Evolutionary conservation across 2,797 vertebrate species (phyloP).

Genomic region (Acipenser oxyrinchus): DNA sequence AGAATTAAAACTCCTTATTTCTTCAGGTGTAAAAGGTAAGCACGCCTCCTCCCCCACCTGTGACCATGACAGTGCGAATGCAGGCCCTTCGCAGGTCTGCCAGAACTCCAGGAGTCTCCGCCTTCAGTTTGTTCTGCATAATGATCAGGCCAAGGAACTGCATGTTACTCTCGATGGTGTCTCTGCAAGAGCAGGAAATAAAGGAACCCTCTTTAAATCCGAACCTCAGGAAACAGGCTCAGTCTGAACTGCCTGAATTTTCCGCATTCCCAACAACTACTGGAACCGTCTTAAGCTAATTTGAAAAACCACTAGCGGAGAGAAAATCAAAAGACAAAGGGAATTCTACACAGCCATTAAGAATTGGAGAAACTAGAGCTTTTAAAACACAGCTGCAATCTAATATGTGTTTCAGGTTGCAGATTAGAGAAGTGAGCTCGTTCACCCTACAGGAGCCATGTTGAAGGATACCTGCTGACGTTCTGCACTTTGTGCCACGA

Average conservation of each 20-base stretch:
- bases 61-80: slow-evolving; percentile 97
- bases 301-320: too few species aligned
- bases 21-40: neutral
- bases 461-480: slow-evolving; percentile 68
- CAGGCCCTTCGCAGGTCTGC: slow-evolving; percentile 79
- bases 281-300: too few species aligned
- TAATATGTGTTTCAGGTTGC: too few species aligned
- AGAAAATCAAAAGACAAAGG: too few species aligned
- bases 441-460: too few species aligned
- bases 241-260: too few species aligned
- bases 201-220: neutral
- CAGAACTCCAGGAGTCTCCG: slow-evolving; percentile 83
- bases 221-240: neutral
- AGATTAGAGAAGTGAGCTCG: too few species aligned
- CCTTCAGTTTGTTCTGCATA: slow-evolving; percentile 97
- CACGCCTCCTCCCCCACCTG: slow-evolving; percentile 59
- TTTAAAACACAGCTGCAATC: too few species aligned
- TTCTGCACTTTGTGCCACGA: slow-evolving; percentile 96
- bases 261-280: too few species aligned
- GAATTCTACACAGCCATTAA: too few species aligned
- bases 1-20: neutral
- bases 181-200: slow-evolving; percentile 49
- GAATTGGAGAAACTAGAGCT: too few species aligned
- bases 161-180: slow-evolving; percentile 88
- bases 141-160: slow-evolving; percentile 92